Conservation (phyloP, 2,888 invertebrate species). For the Mimachlamys varia region DNA sequence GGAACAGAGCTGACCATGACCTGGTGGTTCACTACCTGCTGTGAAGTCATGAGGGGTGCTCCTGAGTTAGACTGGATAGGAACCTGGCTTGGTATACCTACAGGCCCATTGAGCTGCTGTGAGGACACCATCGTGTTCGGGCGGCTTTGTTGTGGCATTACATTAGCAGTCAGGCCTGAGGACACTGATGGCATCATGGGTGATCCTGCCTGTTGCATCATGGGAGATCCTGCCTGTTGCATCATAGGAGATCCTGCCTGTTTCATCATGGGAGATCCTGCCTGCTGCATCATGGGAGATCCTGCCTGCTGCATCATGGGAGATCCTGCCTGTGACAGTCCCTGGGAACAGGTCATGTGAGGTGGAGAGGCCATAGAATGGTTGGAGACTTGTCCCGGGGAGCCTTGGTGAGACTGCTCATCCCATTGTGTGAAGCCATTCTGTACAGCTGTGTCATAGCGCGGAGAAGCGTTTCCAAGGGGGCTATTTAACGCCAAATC, state of each 20-base stretch:
- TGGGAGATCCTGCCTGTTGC: conserved; percentile 6
- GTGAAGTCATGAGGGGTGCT: not conserved
- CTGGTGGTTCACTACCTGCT: not conserved
- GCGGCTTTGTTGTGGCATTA: not conserved
- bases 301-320: conserved; percentile 4
- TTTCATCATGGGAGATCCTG: conserved; percentile 18
- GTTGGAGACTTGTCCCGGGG: conserved; percentile 17
- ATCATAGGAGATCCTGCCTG: not conserved
- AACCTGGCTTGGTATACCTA: not conserved
- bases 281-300: conserved; percentile 7
- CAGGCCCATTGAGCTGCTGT: not conserved
- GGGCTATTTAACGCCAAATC: not conserved
- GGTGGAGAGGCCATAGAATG: conserved; percentile 42
- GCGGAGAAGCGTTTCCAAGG: not conserved
- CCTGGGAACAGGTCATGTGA: not conserved
- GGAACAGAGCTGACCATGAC: not conserved
- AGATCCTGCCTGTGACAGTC: not conserved
- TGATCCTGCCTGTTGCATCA: conserved; percentile 3
- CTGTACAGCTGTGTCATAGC: not conserved
- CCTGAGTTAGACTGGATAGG: not conserved
- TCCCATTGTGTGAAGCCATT: not conserved
- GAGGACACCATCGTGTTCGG: not conserved
- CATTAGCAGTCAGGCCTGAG: not conserved
- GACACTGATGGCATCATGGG: not conserved
- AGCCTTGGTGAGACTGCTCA: not conserved